Evolutionary conservation across 2,888 invertebrate species (phyloP), one percentile per base, ranked within the genome.

Genomic region (Xestia ashworthii): DNA sequence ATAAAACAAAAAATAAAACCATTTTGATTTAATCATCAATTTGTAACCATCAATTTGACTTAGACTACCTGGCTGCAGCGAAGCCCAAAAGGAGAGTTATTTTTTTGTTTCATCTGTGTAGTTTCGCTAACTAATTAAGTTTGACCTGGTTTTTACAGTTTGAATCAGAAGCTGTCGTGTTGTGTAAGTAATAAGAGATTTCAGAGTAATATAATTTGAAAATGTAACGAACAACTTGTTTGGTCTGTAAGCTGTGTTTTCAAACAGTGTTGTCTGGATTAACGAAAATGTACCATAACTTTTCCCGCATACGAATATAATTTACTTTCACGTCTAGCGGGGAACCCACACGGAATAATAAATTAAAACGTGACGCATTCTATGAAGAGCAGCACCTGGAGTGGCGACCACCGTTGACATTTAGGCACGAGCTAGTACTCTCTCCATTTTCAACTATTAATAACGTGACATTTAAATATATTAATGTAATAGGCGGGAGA

Each of bases 391-490:
- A 53, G 25, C 72, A 80, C 84, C 83, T 76, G 84, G 71, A 83
- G 73, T 67, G 62, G 53, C 58, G 62, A 68, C 64, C 16, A 19
- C 62, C 19, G 32, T 62, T 83, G 83, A 83, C 84, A 83, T 83
- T 83, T 83, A 76, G 11, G 38, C 25, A n/a, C 14, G 46, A 38
- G 70, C 25, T 64, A n/a, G 46, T 73, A 67, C 58, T 48, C 65
- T 32, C 53, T 71, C 60, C 53, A 25, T 76, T 70, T 76, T 50
- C 55, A 44, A 71, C 80, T 83, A 83, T 60, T 65, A 68, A 68
- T 83, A 83, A 25, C 76, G 32, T 83, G 84, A 22, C 83, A 83
- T 83, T 83, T 83, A 22, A 62, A 83, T 80, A 67, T 12, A 80
- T 78, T n/a, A 41, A 32, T 71, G 22, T 66, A 9, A 66, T 53